phyloP scores from a whole-genome alignment of 2,888 invertebrate genomes.

The Griposia aprilina region DNA sequence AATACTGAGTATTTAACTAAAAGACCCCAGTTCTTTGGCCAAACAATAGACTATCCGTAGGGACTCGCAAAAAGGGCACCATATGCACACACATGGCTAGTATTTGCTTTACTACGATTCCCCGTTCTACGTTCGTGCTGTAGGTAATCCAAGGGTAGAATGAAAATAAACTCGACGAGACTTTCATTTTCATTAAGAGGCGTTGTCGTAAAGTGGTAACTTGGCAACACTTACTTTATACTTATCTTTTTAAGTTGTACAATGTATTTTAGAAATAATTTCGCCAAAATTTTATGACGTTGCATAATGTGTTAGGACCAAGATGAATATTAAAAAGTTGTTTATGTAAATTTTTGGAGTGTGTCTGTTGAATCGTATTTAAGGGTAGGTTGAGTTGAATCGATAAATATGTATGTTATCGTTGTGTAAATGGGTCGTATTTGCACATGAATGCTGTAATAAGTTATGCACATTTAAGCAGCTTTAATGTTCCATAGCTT shows the following conservation, averaged over 20 bases:
- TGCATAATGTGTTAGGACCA: conserved; percentile 4
- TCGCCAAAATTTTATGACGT: conserved; percentile 1
- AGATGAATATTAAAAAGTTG: conserved; percentile 21
- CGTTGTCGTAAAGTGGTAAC: conserved; percentile 74
- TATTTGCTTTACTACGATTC: conserved; percentile 82
- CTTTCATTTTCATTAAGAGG: conserved; percentile 74
- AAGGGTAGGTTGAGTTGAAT: conserved; percentile 24
- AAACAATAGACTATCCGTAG: conserved; percentile 78
- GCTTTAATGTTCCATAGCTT: conserved; percentile 52
- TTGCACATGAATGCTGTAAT: conserved; percentile 63
- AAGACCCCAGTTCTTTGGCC: conserved; percentile 67
- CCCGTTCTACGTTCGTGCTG: conserved; percentile 68
- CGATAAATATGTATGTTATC: conserved; percentile 61
- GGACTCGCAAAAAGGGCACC: conserved; percentile 77
- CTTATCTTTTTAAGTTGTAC: conserved; percentile 49
- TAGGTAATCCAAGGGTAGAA: conserved; percentile 68
- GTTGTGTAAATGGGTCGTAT: conserved; percentile 54
- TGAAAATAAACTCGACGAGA: conserved; percentile 71
- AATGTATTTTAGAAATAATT: conserved; percentile 41
- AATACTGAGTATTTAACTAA: conserved; percentile 63
- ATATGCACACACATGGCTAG: conserved; percentile 71
- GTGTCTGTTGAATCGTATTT: conserved; percentile 26
- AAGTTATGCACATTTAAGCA: conserved; percentile 62
- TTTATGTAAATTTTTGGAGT: conserved; percentile 42
- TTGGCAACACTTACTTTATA: conserved; percentile 60